A percentile compares a stretch with the other conserved stretches of the same genome.
Evolutionary conservation across 2,113 vertebrate species (phyloP).

Genomic region (Corythornis cristatus): DNA sequence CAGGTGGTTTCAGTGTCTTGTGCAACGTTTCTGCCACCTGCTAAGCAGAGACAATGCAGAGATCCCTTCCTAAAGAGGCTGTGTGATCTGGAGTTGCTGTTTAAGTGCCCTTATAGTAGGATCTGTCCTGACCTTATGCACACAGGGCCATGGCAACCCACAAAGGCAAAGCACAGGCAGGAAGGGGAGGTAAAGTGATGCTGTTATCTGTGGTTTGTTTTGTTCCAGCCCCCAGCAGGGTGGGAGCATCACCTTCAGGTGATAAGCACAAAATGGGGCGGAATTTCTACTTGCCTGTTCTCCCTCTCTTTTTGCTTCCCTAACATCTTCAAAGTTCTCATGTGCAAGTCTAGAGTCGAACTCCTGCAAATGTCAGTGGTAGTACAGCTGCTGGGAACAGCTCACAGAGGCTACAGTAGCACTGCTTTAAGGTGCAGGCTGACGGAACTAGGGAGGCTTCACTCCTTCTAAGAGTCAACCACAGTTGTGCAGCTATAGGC

Average conservation of each 20-base stretch:
- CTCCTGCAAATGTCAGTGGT: not conserved
- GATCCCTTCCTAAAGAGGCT: not conserved
- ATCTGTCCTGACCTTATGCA: rapidly evolving
- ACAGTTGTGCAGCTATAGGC: not conserved
- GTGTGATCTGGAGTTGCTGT: not conserved
- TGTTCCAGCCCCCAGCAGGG: not conserved
- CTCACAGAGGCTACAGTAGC: not conserved
- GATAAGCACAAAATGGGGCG: not conserved
- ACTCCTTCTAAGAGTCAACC: slow-evolving; percentile 31
- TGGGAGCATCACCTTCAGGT: not conserved
- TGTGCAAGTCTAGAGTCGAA: not conserved
- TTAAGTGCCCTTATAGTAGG: rapidly evolving
- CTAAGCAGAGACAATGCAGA: not conserved
- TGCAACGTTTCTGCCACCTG: not conserved
- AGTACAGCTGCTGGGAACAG: not conserved
- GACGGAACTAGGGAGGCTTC: slow-evolving; percentile 5
- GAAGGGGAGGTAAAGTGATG: not conserved
- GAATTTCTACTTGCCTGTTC: not conserved
- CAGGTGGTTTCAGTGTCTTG: not conserved
- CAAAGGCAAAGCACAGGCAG: not conserved
- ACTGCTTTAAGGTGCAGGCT: not conserved
- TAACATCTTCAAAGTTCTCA: not conserved
- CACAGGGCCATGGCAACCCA: rapidly evolving
- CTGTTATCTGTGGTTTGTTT: not conserved
- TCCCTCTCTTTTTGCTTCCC: not conserved